Evolutionary conservation across 2,888 invertebrate genomes (phyloP).

Genomic region (Ectropis crepuscularia): DNA sequence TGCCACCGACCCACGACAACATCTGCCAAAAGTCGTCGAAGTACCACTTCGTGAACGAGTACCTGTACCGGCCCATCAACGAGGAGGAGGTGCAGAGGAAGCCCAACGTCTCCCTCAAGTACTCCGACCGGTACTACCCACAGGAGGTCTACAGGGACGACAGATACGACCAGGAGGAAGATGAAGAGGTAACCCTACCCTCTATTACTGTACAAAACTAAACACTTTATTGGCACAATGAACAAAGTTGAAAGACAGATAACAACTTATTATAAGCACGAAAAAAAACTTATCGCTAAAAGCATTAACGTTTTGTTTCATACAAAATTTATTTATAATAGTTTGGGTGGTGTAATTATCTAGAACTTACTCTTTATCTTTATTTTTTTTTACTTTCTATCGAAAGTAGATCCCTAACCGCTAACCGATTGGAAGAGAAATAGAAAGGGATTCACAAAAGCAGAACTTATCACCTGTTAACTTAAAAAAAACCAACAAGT

Average conservation of each 20-base stretch:
- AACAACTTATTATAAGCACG: too few relatives aligned
- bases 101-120: conserved; percentile 91
- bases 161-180: conserved; percentile 81
- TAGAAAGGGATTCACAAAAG: neutral
- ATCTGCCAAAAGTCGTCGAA: conserved; percentile 95
- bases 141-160: conserved; percentile 90
- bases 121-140: conserved; percentile 94
- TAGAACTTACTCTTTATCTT: too few relatives aligned
- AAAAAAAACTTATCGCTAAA: too few relatives aligned
- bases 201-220: neutral
- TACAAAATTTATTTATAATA: too few relatives aligned
- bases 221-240: neutral
- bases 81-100: conserved; percentile 92
- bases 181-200: conserved; percentile 64
- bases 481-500: too few relatives aligned
- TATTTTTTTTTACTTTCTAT: too few relatives aligned
- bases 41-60: conserved; percentile 96
- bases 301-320: too few relatives aligned
- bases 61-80: conserved; percentile 94
- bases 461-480: neutral
- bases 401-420: too few relatives aligned
- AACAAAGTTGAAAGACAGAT: neutral
- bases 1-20: conserved; percentile 95
- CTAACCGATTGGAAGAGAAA: too few relatives aligned
- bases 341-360: too few relatives aligned